A percentile compares a stretch with the other conserved stretches of the same genome.
Conservation (phyloP, 2,888 invertebrate genomes). For the Stenotaenia linearis region DNA sequence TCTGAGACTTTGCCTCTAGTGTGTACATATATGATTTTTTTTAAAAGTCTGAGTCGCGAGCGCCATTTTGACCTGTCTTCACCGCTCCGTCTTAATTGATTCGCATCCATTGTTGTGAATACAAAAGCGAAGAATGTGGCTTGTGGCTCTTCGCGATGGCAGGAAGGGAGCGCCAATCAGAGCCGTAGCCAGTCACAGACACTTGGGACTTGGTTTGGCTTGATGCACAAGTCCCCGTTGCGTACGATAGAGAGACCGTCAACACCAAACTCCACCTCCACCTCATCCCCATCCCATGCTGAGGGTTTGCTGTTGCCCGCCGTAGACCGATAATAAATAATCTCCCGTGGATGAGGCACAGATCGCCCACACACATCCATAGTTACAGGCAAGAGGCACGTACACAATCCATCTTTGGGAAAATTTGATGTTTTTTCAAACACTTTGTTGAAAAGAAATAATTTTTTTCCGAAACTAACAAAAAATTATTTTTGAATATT, state of each 20-base stretch:
- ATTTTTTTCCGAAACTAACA: not conserved
- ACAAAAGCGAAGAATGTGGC: slow-evolving; percentile 15
- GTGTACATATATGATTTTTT: not conserved
- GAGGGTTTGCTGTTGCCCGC: not conserved
- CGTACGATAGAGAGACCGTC: not conserved
- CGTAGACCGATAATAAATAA: not conserved
- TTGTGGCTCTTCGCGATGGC: not conserved
- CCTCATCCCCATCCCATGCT: not conserved
- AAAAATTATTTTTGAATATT: not conserved
- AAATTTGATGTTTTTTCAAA: not conserved
- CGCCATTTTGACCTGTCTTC: not conserved
- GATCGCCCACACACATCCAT: not conserved
- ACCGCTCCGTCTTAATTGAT: slow-evolving; percentile 26
- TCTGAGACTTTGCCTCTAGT: not conserved
- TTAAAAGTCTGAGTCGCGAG: not conserved
- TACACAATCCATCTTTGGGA: not conserved
- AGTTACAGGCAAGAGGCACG: not conserved
- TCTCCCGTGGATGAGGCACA: not conserved
- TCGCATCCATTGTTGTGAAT: slow-evolving; percentile 21
- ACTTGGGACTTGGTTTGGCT: not conserved
- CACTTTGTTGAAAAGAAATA: not conserved
- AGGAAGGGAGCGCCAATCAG: not conserved
- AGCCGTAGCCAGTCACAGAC: not conserved
- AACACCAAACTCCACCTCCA: not conserved
- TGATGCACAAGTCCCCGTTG: not conserved